phyloP scores from a whole-genome alignment of 2,888 invertebrate genomes.

The Taphrorychus bicolor region DNA sequence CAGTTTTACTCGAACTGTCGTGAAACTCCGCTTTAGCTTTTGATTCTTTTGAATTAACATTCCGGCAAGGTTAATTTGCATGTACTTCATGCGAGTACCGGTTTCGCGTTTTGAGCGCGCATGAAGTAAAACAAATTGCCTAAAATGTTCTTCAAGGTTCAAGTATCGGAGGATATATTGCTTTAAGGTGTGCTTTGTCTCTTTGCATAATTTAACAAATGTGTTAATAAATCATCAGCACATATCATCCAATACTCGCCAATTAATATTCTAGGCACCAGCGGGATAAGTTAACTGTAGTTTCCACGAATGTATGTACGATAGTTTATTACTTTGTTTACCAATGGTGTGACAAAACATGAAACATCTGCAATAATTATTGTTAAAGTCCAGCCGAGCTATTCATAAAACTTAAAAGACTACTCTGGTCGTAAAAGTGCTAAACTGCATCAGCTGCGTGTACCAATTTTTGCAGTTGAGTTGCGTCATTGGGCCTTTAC shows the following conservation, averaged over 20 bases:
- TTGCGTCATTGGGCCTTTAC: neutral
- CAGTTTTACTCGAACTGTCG: neutral
- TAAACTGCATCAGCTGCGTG: neutral
- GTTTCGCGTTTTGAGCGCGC: neutral
- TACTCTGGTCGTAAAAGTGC: neutral
- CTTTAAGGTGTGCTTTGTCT: neutral
- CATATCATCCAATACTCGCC: neutral
- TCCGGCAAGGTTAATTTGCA: neutral
- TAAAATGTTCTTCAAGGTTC: neutral
- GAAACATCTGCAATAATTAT: constrained; percentile 1
- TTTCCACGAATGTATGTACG: too few species aligned
- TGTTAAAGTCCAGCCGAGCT: neutral
- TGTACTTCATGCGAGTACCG: constrained; percentile 1
- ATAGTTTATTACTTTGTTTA: neutral
- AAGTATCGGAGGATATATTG: neutral
- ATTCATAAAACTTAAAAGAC: neutral
- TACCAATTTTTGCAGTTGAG: neutral
- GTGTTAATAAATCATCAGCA: neutral
- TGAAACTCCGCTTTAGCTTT: neutral
- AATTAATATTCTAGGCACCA: neutral
- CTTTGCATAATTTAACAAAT: neutral
- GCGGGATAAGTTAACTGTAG: neutral
- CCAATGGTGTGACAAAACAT: neutral
- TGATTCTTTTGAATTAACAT: neutral
- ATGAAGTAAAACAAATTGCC: neutral